Evolutionary conservation across 1,140 invertebrate genomes (phyloP), one percentile per base, ranked within the genome.

Genomic region (Ceratosolen fusciceps): DNA sequence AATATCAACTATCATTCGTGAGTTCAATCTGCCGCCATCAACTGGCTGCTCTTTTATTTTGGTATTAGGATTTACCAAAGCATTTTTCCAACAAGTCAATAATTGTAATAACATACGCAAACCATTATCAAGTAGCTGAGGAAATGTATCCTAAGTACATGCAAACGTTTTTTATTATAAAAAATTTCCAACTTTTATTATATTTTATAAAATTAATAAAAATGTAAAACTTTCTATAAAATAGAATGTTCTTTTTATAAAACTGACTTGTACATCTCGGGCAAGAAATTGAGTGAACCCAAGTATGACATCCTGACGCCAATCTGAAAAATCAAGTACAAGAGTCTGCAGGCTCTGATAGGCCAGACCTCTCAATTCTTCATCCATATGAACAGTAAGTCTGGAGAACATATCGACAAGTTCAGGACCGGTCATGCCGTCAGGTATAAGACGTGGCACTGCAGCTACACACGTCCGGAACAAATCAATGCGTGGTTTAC

Each of bases 401-500:
- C 98, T 92, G 12, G 94, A 92, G 0, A 99, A 90, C 62, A 99
- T 90, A 85, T 99, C 98, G 0, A 99, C 96, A 70, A 99, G 91
- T 89, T 99, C 98, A 21, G 94, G 93, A 16, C 96, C 93, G 29
- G 94, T 96, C 96, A 99, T 99, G 1, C 97, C 98, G 89, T 99
- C 98, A 0, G 98, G 98, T 82, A 99, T 97, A 9, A 99, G 90
- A 68, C 99, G 93, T 9, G 99, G 99, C 82, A 99, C 98, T 5
- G 98, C 98, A 26, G 98, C 98, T 24, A 99, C 96, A 88, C 98
- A 99, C 0, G 98, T 99, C 29, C 98, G 93, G 86, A 99, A 99
- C 79, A 99, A 90, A 91, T 99, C 98, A 80, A 99, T 97, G 86
- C 98, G 95, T 0, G 98, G 97, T 88, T 99, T 99, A n/a, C 97